Conservation (phyloP, 2,888 invertebrate genomes). For the Uropetala carovei region DNA sequence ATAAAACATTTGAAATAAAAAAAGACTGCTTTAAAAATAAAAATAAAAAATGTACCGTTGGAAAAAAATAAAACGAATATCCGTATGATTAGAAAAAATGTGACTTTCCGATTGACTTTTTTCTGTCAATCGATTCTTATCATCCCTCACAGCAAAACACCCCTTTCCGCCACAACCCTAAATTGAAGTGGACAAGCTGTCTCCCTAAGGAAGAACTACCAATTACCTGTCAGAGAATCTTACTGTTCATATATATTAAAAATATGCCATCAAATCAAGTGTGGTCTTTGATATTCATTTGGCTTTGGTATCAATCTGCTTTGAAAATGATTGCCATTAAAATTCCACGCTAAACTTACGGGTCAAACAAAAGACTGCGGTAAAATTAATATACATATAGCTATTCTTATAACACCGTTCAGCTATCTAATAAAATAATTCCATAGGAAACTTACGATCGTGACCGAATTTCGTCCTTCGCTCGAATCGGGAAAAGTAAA, state of each 20-base stretch:
- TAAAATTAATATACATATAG: too few species aligned
- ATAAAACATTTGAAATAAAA: neutral
- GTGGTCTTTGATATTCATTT: neutral
- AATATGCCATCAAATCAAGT: too few species aligned
- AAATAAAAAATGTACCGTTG: neutral
- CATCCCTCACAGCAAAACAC: neutral
- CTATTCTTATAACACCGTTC: too few species aligned
- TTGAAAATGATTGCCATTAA: neutral
- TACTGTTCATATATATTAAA: too few species aligned
- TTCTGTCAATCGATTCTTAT: neutral
- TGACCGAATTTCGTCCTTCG: neutral
- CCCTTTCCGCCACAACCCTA: neutral
- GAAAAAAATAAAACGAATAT: neutral
- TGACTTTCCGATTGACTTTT: neutral
- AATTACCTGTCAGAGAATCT: too few species aligned
- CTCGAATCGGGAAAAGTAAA: neutral
- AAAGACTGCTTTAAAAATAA: neutral
- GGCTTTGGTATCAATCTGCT: neutral
- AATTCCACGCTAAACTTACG: too few species aligned
- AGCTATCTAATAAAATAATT: too few species aligned
- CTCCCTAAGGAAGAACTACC: too few species aligned
- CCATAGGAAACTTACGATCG: neutral
- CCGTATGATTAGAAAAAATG: slow-evolving; percentile 5
- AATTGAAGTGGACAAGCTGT: too few species aligned
- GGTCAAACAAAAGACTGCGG: too few species aligned